Conservation (phyloP, 2,113 vertebrate genomes). For the Odobenus rosmarus region DNA sequence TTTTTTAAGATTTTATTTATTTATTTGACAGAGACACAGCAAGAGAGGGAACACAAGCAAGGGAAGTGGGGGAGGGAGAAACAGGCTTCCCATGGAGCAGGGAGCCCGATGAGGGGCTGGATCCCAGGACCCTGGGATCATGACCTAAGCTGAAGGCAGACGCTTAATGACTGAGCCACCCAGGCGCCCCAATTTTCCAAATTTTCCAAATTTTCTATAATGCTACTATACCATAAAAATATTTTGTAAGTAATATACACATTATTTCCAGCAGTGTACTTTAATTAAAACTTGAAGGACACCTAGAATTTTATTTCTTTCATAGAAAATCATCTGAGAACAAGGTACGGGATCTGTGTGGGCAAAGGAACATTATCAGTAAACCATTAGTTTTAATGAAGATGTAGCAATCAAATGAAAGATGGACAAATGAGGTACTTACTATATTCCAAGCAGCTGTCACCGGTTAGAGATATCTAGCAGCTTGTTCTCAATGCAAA, state of each 20-base stretch:
- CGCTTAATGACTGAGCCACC: no score
- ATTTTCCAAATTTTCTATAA: constrained; percentile 2
- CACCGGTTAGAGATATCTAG: background rate
- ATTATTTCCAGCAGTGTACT: constrained; percentile 14
- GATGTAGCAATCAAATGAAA: constrained; percentile 40
- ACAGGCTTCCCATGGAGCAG: no score
- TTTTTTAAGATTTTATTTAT: no score
- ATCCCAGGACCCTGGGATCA: no score
- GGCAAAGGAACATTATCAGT: constrained; percentile 27
- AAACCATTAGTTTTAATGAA: constrained; percentile 48
- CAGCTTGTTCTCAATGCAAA: background rate
- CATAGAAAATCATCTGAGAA: constrained; percentile 45
- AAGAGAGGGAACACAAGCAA: no score
- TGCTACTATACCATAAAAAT: background rate
- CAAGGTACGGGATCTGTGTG: background rate
- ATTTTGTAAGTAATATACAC: background rate
- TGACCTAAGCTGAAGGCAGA: no score
- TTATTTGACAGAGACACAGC: no score
- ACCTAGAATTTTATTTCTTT: constrained; percentile 45
- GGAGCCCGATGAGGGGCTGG: no score
- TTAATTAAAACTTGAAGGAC: constrained; percentile 59
- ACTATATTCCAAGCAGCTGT: background rate
- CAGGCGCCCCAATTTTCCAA: background rate
- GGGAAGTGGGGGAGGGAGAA: no score
- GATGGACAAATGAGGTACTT: background rate